Evolutionary conservation across 2,888 invertebrate species (phyloP), one percentile per base, ranked within the genome.

Genomic region (Eutolmus rufibarbis): DNA sequence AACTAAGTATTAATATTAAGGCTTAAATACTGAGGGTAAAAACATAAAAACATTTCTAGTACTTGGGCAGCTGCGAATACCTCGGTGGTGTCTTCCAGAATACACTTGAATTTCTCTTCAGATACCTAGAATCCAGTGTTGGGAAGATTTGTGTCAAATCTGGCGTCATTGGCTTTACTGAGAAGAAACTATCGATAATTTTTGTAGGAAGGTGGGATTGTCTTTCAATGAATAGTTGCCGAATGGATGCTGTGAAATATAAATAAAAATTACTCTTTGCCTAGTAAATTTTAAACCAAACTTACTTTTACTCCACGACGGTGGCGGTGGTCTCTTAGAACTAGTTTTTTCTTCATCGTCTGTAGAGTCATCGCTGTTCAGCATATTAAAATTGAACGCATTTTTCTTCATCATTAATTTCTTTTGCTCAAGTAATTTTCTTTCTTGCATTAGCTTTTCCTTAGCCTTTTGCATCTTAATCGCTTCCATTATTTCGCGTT

Each of bases 71-170:
- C 90, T 94, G 93, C 2, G 95, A 94, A 91, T 94, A 95, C 74
- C 95, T 92, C 1, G 96, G 96, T 77, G 96, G 96, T 12, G 95
- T 95, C 89, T 95, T 94, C 96, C 96, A 96, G 86, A 95, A 94
- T 74, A 95, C 96, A 90, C 96, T 96, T 0, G 96, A 96, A 57
- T 96, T 96, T 74, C 96, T 94, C 91, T 95, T 95, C 90, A 96
- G 93, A 66, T 94, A 93, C 78, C 93, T 93, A 81, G 94, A 94
- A 91, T 95, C 95, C 89, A 96, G 95, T 88, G 93, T 92, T 56
- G 95, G 95, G 93, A 96, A 96, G 79, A 96, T 94, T 88, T 94
- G 94, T 87, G 93, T 92, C 88, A 96, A 93, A 93, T 96, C 95
- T 0, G 95, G 95, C 2, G 94, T 94, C 91, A 94, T 94, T 87